Conservation (phyloP, 2,888 invertebrate genomes). For the Lepidochrysops patricia region DNA sequence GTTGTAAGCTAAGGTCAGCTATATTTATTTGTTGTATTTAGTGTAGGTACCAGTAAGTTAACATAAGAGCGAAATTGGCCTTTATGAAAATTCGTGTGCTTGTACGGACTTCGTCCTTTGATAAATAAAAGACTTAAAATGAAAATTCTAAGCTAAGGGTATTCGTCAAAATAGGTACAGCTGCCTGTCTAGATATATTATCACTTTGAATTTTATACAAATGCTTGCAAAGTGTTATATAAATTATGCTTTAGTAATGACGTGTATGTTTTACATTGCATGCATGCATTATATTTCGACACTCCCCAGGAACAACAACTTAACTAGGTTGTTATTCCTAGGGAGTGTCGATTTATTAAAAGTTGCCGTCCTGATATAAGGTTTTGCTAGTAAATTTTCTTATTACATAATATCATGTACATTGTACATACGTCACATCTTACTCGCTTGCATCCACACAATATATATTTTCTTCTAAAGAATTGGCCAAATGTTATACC, state of each 20-base stretch:
- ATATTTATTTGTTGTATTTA: conserved; percentile 29
- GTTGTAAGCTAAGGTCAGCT: conserved; percentile 14
- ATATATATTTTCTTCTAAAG: not conserved
- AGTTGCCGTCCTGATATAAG: not conserved
- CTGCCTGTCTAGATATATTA: conserved; percentile 11
- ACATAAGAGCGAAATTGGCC: conserved; percentile 48
- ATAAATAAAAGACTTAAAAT: conserved; percentile 65
- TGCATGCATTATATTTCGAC: no score
- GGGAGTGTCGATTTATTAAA: not conserved
- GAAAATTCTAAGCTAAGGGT: conserved; percentile 47
- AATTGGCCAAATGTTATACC: not conserved
- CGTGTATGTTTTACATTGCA: no score
- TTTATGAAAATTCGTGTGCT: conserved; percentile 60
- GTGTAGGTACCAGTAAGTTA: conserved; percentile 27
- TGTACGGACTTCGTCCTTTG: conserved; percentile 60
- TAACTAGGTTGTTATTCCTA: no score
- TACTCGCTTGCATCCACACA: not conserved
- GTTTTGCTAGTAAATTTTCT: not conserved
- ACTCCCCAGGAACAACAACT: no score
- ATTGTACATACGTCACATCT: no score
- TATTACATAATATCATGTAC: not conserved
- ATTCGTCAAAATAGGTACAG: conserved; percentile 16
- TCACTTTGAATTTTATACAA: not conserved
- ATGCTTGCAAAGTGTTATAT: no score
- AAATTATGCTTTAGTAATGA: no score